Evolutionary conservation across 2,888 invertebrate genomes (phyloP), one percentile per base, ranked within the genome.

Genomic region (Dolomedes plantarius): DNA sequence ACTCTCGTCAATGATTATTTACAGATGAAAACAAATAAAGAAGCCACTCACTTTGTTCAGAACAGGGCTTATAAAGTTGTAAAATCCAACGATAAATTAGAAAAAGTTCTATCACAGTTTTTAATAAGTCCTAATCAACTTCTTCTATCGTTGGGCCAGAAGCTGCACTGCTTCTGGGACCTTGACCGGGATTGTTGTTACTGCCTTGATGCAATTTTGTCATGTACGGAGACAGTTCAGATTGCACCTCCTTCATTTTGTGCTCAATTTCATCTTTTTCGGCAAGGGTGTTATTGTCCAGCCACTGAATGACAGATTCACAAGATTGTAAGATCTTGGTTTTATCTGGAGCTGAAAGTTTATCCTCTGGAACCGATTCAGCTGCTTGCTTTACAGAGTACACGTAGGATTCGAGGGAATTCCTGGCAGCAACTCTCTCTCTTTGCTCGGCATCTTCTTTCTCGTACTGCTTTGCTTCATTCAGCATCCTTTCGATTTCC

Each of bases 141-240:
- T 65, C 65, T 65, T 65, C 65, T 29, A 65, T 11, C 7, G 65
- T 65, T 3, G 65, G 65, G 29, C 65, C 65, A 11, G 23, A 65
- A 13, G 16, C 29, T 6, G 64, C 28, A 41, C 28, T 75, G 1
- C n/a, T 9, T 7, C 16, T 7, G 16, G 32, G 19, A 9, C 62
- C 32, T 19, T 19, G 19, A 9, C 75, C 69, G 29, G 23, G 78
- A 19, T 64, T 62, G 19, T 23, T 46, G 16, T 6, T 13, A 11
- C 16, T 36, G n/a, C 41, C 50, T 27, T 88, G 86, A 75, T 91
- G 90, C 9, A 91, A 78, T 83, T 91, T 91, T 16, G 95, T 93
- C 94, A 97, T 96, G 65, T 95, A 93, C 0, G 96, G 95, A 73
- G 94, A 94, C 90, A 96, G 96, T 95, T 94, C 89, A n/a, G n/a